Evolutionary conservation across 35 echinoderm and acorn worm genomes (phyloP), one percentile per base, ranked within the genome.

Genomic region (Chiridota heheva): DNA sequence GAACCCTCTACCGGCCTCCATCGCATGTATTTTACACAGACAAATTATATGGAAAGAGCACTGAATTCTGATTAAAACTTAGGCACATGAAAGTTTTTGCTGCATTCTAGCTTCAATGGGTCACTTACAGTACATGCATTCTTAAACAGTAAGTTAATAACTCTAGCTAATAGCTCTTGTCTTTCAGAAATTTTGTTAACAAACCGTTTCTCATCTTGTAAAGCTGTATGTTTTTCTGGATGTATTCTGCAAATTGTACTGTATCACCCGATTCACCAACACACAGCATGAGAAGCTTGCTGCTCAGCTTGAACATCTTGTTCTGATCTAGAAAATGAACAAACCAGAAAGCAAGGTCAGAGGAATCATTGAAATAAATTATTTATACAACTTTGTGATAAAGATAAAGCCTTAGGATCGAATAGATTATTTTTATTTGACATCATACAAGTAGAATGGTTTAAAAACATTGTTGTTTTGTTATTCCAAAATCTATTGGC

Each of bases 151-250:
- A n/a, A n/a, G n/a, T n/a, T n/a, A n/a, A n/a, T n/a, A n/a, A n/a
- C n/a, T n/a, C n/a, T n/a, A n/a, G n/a, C n/a, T n/a, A n/a, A n/a
- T n/a, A n/a, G n/a, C n/a, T n/a, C n/a, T n/a, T n/a, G n/a, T n/a
- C n/a, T n/a, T n/a, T n/a, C n/a, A n/a, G 4, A 36, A 29, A 35
- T 68, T 8, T 44, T 72, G 1, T 57, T 80, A 25, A 44, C 58
- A 90, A 73, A 91, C 94, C 94, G 81, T 91, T 91, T 81, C 89
- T 91, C 59, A 97, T 97, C 73, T 91, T 97, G 84, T 97, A 97
- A 16, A 91, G 84, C 40, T 91, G 88, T 20, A 97, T 77, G 68
- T 97, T 91, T 60, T 97, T 91, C 67, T 91, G 84, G 33, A 91
- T 97, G 28, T 91, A 91, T 42, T 97, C 94, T 51, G 94, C 94